phyloP scores from a whole-genome alignment of 2,113 vertebrate species.

The Ciconia maguari region DNA sequence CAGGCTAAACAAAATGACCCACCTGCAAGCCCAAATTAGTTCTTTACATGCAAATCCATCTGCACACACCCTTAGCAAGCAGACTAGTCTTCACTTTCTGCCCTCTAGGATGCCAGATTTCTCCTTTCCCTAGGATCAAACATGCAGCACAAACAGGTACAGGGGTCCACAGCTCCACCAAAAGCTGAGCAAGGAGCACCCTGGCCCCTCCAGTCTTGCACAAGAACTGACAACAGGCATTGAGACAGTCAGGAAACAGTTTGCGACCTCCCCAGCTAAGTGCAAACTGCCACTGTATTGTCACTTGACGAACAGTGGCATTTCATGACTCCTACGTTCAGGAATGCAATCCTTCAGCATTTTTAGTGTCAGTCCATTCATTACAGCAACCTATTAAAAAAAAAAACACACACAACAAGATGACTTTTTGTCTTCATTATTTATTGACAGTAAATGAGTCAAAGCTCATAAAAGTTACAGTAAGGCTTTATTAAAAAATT shows the following conservation, averaged over 20 bases:
- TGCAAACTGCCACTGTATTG: too few relatives aligned
- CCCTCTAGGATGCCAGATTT: neutral
- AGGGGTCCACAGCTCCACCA: neutral
- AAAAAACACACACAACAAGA: neutral
- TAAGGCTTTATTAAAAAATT: neutral
- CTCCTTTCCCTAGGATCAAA: neutral
- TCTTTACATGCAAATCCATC: neutral
- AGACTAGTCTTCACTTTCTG: neutral
- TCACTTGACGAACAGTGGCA: neutral
- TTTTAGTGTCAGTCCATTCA: neutral
- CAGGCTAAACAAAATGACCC: neutral
- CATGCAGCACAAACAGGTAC: neutral
- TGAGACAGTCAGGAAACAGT: accelerated
- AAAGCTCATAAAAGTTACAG: neutral
- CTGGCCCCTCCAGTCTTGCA: neutral
- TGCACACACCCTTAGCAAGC: neutral
- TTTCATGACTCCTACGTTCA: neutral
- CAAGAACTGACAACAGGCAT: neutral
- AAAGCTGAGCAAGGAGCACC: neutral
- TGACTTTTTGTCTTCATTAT: neutral
- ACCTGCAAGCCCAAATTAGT: neutral
- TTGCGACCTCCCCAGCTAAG: neutral
- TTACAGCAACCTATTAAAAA: neutral
- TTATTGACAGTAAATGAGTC: neutral
- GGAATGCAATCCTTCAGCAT: neutral